Percentiles rank a stretch among this genome's conserved stretches.
Conservation (phyloP, 2,113 vertebrate species). For the western clawed frog (Xenopus tropicalis) region UCB_Xtro_10.0 CM004446.2:129721001-129721500, state of each 20-base stretch:
- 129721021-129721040: slow-evolving; percentile 18
- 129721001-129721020: slow-evolving; percentile 32
- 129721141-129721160: neutral
- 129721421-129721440: too few species aligned
- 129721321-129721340: neutral
- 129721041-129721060: slow-evolving; percentile 6
- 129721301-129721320: neutral
- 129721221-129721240: neutral
- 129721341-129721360: neutral
- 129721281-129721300: neutral
- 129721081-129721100: slow-evolving; percentile 19
- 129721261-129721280: neutral
- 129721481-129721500: neutral
- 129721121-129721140: neutral
- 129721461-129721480: neutral
- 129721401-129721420: too few species aligned
- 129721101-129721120: slow-evolving; percentile 19
- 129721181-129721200: neutral
- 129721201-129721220: neutral
- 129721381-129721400: too few species aligned
- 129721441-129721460: neutral
- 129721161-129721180: neutral
- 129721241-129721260: neutral
- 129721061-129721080: slow-evolving; percentile 22
- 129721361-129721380: too few species aligned